A percentile compares a stretch with the other conserved stretches of the same genome.
Conservation (phyloP, 2,113 vertebrate genomes). For the Oryzias woworae region DNA sequence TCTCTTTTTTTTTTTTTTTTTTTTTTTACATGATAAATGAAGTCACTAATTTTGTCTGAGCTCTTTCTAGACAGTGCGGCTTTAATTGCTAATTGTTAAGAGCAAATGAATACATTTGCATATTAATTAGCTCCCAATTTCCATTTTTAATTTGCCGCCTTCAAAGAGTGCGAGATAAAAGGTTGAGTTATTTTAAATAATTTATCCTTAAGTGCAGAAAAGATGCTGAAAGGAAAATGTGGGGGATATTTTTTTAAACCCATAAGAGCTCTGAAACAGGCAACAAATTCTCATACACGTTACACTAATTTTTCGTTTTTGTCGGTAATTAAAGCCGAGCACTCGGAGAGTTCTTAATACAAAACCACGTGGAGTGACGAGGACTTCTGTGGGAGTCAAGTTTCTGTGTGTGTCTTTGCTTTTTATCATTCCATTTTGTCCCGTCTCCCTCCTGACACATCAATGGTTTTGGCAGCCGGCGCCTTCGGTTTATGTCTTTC, state of each 20-base stretch:
- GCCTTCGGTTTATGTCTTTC: slow-evolving; percentile 56
- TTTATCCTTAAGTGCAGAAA: slow-evolving; percentile 3
- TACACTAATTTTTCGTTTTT: slow-evolving; percentile 20
- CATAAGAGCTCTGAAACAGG: slow-evolving; percentile 66
- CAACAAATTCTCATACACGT: slow-evolving; percentile 27
- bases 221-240: slow-evolving; percentile 84
- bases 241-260: slow-evolving; percentile 85
- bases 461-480: slow-evolving; percentile 67
- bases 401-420: slow-evolving; percentile 27
- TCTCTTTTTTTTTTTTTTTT: slow-evolving; percentile 76
- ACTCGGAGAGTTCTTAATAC: slow-evolving; percentile 47
- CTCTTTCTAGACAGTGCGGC: slow-evolving; percentile 99
- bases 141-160: slow-evolving; percentile 99
- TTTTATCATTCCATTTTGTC: slow-evolving; percentile 71
- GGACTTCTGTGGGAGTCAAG: slow-evolving; percentile 44
- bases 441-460: slow-evolving; percentile 74
- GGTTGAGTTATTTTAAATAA: slow-evolving; percentile 86
- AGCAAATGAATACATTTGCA: slow-evolving; percentile 99
- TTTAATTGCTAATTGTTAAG: slow-evolving; percentile 99
- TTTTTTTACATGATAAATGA: slow-evolving; percentile 97
- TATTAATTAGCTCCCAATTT: slow-evolving; percentile 99
- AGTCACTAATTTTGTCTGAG: slow-evolving; percentile 98
- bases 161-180: slow-evolving; percentile 99
- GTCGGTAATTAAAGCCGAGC: slow-evolving; percentile 68
- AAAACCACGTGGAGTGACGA: slow-evolving; percentile 57